Evolutionary conservation across 2,113 vertebrate genomes (phyloP).

Genomic region (Hippocampus comes): DNA sequence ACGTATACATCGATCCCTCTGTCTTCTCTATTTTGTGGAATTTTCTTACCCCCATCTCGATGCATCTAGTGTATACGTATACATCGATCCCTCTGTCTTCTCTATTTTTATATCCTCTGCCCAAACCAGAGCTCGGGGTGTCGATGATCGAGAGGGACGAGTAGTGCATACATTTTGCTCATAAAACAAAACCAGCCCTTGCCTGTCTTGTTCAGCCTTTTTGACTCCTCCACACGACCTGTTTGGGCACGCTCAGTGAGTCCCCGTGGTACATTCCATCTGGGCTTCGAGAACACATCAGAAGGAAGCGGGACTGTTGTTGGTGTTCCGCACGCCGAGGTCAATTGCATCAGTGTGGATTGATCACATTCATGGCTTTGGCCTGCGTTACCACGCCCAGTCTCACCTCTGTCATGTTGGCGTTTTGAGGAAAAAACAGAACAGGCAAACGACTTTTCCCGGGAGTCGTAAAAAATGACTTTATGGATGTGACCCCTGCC

Average conservation of each 20-base stretch:
- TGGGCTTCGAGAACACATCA: conserved; percentile 15
- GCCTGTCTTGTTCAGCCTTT: conserved; percentile 4
- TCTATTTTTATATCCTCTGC: neutral
- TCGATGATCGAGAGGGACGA: neutral
- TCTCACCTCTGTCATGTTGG: conserved; percentile 24
- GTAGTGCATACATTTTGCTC: neutral
- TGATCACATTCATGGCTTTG: conserved; percentile 15
- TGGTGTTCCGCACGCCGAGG: conserved; percentile 18
- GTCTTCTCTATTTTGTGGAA: too few species aligned
- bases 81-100: too few species aligned
- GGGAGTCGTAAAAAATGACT: conserved; percentile 21
- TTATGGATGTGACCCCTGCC: conserved; percentile 16
- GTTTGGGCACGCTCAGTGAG: conserved; percentile 42
- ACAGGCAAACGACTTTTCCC: conserved; percentile 15
- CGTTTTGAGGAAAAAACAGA: conserved; percentile 42
- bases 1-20: too few species aligned
- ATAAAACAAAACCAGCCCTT: conserved; percentile 2
- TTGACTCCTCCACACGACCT: conserved; percentile 18
- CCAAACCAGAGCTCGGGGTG: neutral
- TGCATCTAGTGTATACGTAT: too few species aligned
- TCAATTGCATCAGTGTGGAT: conserved; percentile 6
- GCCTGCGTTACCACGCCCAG: conserved; percentile 21
- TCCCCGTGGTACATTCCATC: conserved; percentile 44
- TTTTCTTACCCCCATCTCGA: too few species aligned
- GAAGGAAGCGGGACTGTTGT: conserved; percentile 8